phyloP scores from a whole-genome alignment of 2,797 vertebrate species.

The Arctocebus calabarensis region DNA sequence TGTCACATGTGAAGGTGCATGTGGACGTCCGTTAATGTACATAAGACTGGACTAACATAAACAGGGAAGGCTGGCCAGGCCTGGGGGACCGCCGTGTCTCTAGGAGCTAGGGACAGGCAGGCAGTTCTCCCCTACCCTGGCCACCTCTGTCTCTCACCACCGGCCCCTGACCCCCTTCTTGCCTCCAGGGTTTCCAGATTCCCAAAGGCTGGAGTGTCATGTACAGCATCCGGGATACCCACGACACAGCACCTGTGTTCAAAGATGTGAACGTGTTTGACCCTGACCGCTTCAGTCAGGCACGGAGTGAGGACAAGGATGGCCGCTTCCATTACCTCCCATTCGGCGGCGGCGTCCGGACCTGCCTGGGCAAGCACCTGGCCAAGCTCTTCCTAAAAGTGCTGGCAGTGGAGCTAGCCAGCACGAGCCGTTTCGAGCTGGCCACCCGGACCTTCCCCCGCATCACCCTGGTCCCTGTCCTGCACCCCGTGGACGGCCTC shows the following conservation, averaged over 20 bases:
- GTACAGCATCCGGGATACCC: slow-evolving; percentile 99
- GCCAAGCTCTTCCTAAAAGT: slow-evolving; percentile 97
- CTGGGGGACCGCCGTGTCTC: not conserved
- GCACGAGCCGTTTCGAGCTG: slow-evolving; percentile 96
- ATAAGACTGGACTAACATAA: not conserved
- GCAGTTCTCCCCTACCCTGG: not conserved
- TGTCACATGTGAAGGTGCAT: not conserved
- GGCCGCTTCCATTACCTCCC: slow-evolving; percentile 98
- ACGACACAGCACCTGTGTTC: slow-evolving; percentile 96
- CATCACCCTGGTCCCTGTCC: slow-evolving; percentile 95
- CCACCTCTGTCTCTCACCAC: not conserved
- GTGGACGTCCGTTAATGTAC: too few species aligned
- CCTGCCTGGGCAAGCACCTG: slow-evolving; percentile 97
- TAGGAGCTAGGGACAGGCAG: not conserved
- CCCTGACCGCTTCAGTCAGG: slow-evolving; percentile 96
- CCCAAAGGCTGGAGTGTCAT: slow-evolving; percentile 99
- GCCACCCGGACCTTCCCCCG: slow-evolving; percentile 95
- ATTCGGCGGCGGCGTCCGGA: slow-evolving; percentile 95
- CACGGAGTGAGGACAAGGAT: slow-evolving; percentile 95
- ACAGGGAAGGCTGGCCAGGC: not conserved
- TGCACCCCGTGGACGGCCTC: slow-evolving; percentile 96
- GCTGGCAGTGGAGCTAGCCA: slow-evolving; percentile 95
- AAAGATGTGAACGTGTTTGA: slow-evolving; percentile 96
- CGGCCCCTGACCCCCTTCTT: not conserved
- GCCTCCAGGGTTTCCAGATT: slow-evolving; percentile 95